Base-by-base conservation (phyloP, 2,888 invertebrate species). In the Archaeoteleia sp. region DNA sequence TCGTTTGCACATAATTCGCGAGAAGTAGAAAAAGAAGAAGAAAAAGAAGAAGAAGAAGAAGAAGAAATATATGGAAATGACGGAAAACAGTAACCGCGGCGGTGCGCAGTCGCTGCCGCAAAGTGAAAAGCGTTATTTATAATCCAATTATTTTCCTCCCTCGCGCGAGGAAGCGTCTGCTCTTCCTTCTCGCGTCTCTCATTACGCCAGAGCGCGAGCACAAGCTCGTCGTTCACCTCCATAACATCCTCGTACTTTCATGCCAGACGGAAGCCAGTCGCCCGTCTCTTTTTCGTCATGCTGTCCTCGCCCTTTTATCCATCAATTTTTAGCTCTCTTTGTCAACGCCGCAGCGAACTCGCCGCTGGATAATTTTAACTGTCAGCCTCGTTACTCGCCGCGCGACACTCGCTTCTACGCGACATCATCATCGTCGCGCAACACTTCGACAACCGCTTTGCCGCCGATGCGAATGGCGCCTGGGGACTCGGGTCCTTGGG, bases 321-420 rank as follows among this genome's bases (percentile, higher is more conserved):
- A 51, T 58, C 48, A 69, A 20, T 60, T 69, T 69, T 69, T 68
- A 63, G 53, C 49, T 68, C 60, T 63, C 58, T 63, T 63, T 60
- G 63, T 63, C 60, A 62, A 48, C 58, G 62, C 39, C 39, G 57
- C 29, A 7, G 35, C 15, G 20, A 35, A 1, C 15, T 14, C 39
- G 39, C 20, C 54, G 68, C 54, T 35, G 58, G 62, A 68, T 68
- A 68, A 68, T 68, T 68, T 68, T 68, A 68, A 68, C 57, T 62
- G 58, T 7, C 43, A 42, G 48, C 61, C 67, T 67, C 40, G 67
- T 67, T 62, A 66, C 66, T 42, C 43, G 67, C 43, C 45, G 42
- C 67, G 29, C 14, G 23, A 7, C n/a, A 40, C 58, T 65, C 39
- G 42, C 48, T 46, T 58, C 54, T 39, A 57, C 49, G 57, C 49